Evolutionary conservation across 1,140 invertebrate genomes (phyloP).

Genomic region (Drosophila saltans): DNA sequence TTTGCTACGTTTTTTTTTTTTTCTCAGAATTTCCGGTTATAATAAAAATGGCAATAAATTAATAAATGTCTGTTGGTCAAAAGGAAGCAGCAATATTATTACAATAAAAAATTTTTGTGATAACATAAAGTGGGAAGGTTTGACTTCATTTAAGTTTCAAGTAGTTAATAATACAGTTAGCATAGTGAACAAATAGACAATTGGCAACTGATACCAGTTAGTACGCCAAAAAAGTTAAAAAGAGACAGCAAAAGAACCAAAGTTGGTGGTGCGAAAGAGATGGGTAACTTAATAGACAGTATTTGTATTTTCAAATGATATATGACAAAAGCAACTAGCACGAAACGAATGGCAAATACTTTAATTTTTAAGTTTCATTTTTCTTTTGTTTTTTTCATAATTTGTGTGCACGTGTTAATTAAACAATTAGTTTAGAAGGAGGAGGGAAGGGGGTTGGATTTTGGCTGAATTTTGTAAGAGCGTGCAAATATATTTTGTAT

Average conservation of each 20-base stretch:
- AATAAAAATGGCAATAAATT: slow-evolving; percentile 1
- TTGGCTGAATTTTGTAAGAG: slow-evolving; percentile 41
- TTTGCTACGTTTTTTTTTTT: neutral
- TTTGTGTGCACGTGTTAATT: slow-evolving; percentile 70
- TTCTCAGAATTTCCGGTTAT: slow-evolving; percentile 11
- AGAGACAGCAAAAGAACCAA: neutral
- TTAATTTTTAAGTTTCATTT: slow-evolving; percentile 17
- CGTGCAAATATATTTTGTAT: slow-evolving; percentile 37
- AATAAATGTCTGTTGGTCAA: neutral
- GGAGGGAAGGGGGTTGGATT: neutral
- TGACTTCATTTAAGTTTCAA: neutral
- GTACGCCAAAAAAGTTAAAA: neutral
- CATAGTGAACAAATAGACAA: neutral
- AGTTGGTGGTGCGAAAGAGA: neutral
- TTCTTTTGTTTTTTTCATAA: slow-evolving; percentile 53
- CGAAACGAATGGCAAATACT: neutral
- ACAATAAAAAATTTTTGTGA: no score
- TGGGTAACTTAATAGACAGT: neutral
- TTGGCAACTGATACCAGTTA: slow-evolving; percentile 7
- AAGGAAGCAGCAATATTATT: no score
- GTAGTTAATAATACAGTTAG: neutral
- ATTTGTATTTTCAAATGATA: slow-evolving; percentile 7
- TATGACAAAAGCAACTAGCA: slow-evolving; percentile 13
- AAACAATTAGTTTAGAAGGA: slow-evolving; percentile 47
- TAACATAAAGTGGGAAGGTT: neutral